Evolutionary conservation across 2,797 vertebrate genomes (phyloP).

Genomic region (Podargus strigoides): DNA sequence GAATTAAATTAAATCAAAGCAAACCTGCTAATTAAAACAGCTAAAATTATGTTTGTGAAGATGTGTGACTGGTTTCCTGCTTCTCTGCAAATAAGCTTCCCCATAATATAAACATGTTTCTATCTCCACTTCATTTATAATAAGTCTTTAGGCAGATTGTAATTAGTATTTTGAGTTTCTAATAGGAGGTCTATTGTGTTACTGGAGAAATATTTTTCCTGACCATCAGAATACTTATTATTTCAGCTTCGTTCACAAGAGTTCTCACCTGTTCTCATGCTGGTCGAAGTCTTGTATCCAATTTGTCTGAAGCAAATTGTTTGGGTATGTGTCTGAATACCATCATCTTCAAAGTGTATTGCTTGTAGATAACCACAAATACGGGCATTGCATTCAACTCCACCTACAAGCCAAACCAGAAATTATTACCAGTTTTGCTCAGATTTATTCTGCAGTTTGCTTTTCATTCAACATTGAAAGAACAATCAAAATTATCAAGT

Average conservation of each 20-base stretch:
- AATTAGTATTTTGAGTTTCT: slow-evolving; percentile 58
- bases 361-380: neutral
- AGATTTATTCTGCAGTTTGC: neutral
- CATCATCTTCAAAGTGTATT: neutral
- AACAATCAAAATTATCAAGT: neutral
- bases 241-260: slow-evolving; percentile 19
- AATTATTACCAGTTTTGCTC: neutral
- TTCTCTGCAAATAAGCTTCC: slow-evolving; percentile 52
- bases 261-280: slow-evolving; percentile 50
- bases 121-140: slow-evolving; percentile 54
- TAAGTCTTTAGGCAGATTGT: slow-evolving; percentile 47
- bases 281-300: neutral
- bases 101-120: slow-evolving; percentile 52
- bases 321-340: neutral
- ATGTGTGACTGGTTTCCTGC: slow-evolving; percentile 39
- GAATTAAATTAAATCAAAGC: slow-evolving; percentile 60
- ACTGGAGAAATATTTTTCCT: slow-evolving; percentile 29
- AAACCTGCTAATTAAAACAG: slow-evolving; percentile 59
- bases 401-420: slow-evolving; percentile 37
- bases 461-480: neutral
- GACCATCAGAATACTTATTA: slow-evolving; percentile 21
- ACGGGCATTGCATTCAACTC: neutral
- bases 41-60: slow-evolving; percentile 59
- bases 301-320: slow-evolving; percentile 18
- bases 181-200: slow-evolving; percentile 13